Evolutionary conservation across 2,113 vertebrate species (phyloP).

Genomic region (Ahaetulla prasina): DNA sequence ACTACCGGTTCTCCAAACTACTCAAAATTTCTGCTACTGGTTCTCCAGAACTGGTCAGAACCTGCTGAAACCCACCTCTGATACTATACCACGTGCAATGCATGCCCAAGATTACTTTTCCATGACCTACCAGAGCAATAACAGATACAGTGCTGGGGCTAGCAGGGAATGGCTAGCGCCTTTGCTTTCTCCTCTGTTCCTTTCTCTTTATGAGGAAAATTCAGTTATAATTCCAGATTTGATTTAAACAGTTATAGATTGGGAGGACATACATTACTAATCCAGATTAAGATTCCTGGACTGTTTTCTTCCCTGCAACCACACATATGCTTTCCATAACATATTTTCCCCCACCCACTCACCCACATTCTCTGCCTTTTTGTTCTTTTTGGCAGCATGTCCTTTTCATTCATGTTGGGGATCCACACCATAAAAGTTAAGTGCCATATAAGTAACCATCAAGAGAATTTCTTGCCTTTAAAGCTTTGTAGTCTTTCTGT

Average conservation of each 20-base stretch:
- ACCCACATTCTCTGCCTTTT: neutral
- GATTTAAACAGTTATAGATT: neutral
- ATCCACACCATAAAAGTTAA: neutral
- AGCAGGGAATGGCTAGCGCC: neutral
- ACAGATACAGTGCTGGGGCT: neutral
- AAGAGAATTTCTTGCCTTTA: neutral
- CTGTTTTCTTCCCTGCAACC: neutral
- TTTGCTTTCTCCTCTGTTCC: neutral
- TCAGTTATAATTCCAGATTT: conserved; percentile 3
- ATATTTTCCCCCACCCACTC: neutral
- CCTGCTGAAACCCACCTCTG: no score
- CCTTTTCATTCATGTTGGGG: neutral
- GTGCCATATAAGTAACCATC: neutral
- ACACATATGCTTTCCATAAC: neutral
- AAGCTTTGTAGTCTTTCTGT: neutral
- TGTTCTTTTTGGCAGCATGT: neutral
- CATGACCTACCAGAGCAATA: neutral
- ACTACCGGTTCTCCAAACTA: no score
- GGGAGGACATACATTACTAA: neutral
- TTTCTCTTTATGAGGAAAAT: neutral
- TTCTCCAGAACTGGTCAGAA: no score
- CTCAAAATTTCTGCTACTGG: no score
- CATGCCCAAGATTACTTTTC: neutral
- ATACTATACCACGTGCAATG: neutral
- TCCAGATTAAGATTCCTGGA: neutral